Evolutionary conservation across 2,888 invertebrate genomes (phyloP), one percentile per base, ranked within the genome.

Genomic region (Stenichneumon culpator): DNA sequence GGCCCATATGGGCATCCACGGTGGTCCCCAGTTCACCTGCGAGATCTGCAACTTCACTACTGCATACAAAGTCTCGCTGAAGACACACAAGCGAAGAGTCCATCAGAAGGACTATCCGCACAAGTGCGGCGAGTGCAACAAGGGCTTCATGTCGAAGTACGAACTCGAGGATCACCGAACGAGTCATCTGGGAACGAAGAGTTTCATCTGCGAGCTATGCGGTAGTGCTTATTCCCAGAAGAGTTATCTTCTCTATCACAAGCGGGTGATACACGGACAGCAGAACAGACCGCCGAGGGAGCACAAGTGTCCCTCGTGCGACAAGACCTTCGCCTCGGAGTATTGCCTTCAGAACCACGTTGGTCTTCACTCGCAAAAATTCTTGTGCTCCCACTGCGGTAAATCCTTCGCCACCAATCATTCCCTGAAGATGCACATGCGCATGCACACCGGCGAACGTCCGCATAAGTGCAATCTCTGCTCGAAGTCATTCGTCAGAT

Each of bases 171-270:
- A 84, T 60, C 89, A 89, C 65, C 73, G 79, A 1, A 83, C 83
- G 9, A 75, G 67, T 22, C 70, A 83, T 60, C 86, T 87, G 7
- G 73, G 74, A 0, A 69, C 81, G 7, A 74, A 74, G n/a, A 86
- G 86, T 11, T 72, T 87, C 28, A 84, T 89, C 39, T 90, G 90
- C 80, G 89, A 89, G 57, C 65, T 87, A 7, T 90, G 90, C 57
- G 89, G 89, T 14, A 89, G 87, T 11, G 82, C 84, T 52, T 89
- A 86, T 65, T 54, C 77, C 1, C 85, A 85, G 11, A 67, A 73
- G 32, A 79, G 70, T 39, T 82, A 79, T 72, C 57, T 85, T 6
- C 14, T 82, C 0, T 74, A 82, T 80, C 85, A 86, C 73, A 86
- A 86, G 39, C 70, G 85, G 0, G 82, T 82, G 7, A 75, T 86